These are phyloP conservation scores for Microplitis mediator DNA, from an alignment of 1,140 invertebrate genomes.

Conservation along the genomic window DNA sequence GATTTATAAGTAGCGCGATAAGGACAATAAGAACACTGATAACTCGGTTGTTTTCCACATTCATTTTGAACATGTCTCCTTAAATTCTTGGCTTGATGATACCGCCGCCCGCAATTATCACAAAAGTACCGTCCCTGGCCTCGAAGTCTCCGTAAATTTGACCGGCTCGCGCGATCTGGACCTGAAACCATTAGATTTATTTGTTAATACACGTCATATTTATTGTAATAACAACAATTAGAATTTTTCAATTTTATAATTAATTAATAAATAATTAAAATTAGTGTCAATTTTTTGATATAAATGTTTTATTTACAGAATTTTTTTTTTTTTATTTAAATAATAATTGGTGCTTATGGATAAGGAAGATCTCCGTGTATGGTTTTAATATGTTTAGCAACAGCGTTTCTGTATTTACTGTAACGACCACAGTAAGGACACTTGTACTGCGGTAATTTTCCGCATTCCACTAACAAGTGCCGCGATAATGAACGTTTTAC, in stretches of 20 bases:
- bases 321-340: not conserved
- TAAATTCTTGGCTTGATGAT: conserved; percentile 56
- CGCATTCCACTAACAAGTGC: conserved; percentile 70
- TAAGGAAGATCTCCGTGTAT: conserved; percentile 44
- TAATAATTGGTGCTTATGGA: conserved; percentile 4
- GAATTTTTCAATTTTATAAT: too few relatives aligned
- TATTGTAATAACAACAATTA: not conserved
- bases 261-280: too few relatives aligned
- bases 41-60: conserved; percentile 67
- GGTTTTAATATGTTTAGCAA: conserved; percentile 49
- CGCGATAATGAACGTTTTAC: conserved; percentile 63
- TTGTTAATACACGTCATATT: not conserved
- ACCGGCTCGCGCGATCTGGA: conserved; percentile 24
- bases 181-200: conserved; percentile 39
- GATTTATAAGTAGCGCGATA: conserved; percentile 59
- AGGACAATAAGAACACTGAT: conserved; percentile 65
- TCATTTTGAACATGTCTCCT: conserved; percentile 58
- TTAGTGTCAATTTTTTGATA: not conserved
- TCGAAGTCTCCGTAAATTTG: conserved; percentile 39
- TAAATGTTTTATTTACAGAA: not conserved
- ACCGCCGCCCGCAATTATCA: conserved; percentile 53
- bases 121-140: conserved; percentile 54
- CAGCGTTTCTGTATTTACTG: conserved; percentile 68
- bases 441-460: conserved; percentile 63
- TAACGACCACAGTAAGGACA: conserved; percentile 63